These are phyloP conservation scores for Orthosia cruda DNA, from an alignment of 2,888 invertebrate species.

Conservation along the genomic window DNA sequence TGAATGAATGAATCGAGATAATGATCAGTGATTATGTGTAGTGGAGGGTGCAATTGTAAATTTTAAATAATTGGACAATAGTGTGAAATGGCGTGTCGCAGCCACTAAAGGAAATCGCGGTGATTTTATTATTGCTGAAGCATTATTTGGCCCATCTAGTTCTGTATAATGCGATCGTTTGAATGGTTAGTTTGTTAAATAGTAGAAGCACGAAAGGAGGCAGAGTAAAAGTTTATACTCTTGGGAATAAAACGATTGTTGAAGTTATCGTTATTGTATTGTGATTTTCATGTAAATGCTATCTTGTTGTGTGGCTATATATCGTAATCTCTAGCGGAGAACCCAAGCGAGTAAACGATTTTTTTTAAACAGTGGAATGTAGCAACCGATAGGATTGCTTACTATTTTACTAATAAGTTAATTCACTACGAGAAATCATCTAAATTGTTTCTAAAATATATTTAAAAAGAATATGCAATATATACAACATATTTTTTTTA, in stretches of 20 bases:
- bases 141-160: conserved; percentile 55
- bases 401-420: too few relatives aligned
- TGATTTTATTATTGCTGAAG: conserved; percentile 58
- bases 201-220: conserved; percentile 25
- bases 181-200: conserved; percentile 57
- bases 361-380: too few relatives aligned
- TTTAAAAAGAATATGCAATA: too few relatives aligned
- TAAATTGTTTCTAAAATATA: too few relatives aligned
- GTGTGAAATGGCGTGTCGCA: conserved; percentile 65
- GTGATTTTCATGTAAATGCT: conserved; percentile 6
- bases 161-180: conserved; percentile 53
- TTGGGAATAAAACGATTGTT: conserved; percentile 27
- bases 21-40: conserved; percentile 43
- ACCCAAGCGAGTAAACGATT: background rate
- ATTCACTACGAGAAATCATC: too few relatives aligned
- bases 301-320: background rate
- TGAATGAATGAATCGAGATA: conserved; percentile 50
- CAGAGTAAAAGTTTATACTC: conserved; percentile 23
- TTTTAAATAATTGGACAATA: conserved; percentile 70
- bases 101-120: conserved; percentile 63
- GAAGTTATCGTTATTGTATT: conserved; percentile 27
- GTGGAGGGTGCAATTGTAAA: conserved; percentile 64
- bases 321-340: background rate
- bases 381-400: too few relatives aligned
- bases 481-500: too few relatives aligned